A percentile compares a stretch with the other conserved stretches of the same genome.
Conservation (phyloP, 2,113 vertebrate species). For the Eublepharis macularius region DNA sequence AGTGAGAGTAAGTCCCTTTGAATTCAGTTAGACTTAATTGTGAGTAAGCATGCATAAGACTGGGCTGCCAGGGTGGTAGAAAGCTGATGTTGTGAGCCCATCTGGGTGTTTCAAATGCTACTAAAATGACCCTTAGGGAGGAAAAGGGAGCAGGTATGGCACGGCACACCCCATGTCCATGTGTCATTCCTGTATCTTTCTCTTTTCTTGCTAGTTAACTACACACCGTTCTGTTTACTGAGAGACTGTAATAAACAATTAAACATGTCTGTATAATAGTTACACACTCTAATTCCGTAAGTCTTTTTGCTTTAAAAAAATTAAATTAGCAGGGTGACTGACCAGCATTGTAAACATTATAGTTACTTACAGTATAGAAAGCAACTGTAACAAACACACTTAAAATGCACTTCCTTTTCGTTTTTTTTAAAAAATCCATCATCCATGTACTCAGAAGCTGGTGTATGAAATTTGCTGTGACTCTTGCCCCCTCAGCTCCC, state of each 20-base stretch:
- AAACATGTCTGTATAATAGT: not conserved
- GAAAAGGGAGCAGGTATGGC: too few species aligned
- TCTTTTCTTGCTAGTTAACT: not conserved
- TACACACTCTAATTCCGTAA: not conserved
- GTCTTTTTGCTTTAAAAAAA: not conserved
- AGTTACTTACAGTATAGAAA: not conserved
- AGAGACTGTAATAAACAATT: not conserved
- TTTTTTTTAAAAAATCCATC: not conserved
- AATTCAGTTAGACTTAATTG: not conserved
- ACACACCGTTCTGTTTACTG: not conserved
- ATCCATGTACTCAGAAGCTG: not conserved
- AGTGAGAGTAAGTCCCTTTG: not conserved
- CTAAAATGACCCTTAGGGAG: too few species aligned
- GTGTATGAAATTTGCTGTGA: not conserved
- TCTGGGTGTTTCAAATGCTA: too few species aligned
- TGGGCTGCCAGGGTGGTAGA: too few species aligned
- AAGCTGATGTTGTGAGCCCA: too few species aligned
- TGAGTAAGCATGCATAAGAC: not conserved
- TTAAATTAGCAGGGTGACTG: not conserved
- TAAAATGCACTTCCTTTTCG: not conserved
- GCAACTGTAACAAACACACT: not conserved
- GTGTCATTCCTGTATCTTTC: too few species aligned
- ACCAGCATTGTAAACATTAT: not conserved
- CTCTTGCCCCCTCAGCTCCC: not conserved
- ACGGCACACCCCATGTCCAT: too few species aligned